Evolutionary conservation across 1,140 invertebrate species (phyloP).

Genomic region (Zaprionus capensis): DNA sequence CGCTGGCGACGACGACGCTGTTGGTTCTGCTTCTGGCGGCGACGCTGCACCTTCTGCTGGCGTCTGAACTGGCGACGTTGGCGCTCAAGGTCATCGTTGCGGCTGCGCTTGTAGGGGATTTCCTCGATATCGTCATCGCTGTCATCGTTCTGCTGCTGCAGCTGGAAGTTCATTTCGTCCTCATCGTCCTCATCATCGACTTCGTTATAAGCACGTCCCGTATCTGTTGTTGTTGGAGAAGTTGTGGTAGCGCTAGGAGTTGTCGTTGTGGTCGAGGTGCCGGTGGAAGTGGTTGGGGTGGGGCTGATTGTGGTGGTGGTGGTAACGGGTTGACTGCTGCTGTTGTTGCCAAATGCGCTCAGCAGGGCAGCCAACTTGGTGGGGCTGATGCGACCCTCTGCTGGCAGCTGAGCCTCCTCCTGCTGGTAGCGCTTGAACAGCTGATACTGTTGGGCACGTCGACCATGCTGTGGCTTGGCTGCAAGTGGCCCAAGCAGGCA

Average conservation of each 20-base stretch:
- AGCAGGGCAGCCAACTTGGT: slow-evolving; percentile 60
- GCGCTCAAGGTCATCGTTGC: slow-evolving; percentile 32
- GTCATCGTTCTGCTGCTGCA: slow-evolving; percentile 22
- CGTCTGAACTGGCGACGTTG: slow-evolving; percentile 54
- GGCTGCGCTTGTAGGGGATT: slow-evolving; percentile 30
- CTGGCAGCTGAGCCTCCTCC: slow-evolving; percentile 46
- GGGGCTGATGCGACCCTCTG: slow-evolving; percentile 59
- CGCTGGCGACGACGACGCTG: slow-evolving; percentile 62
- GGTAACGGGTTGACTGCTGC: slow-evolving; percentile 11
- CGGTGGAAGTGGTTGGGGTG: slow-evolving; percentile 17
- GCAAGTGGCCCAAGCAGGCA: not conserved
- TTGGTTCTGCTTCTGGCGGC: slow-evolving; percentile 48
- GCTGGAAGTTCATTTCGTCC: slow-evolving; percentile 4
- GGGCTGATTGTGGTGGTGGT: slow-evolving; percentile 18
- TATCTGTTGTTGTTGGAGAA: not conserved
- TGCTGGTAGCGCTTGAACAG: slow-evolving; percentile 47
- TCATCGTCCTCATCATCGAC: slow-evolving; percentile 22
- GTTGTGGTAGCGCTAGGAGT: not conserved
- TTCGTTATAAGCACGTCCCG: slow-evolving; percentile 6
- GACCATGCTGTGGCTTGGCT: slow-evolving; percentile 57
- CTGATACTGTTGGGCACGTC: slow-evolving; percentile 38
- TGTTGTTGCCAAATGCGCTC: slow-evolving; percentile 25
- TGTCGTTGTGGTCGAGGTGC: slow-evolving; percentile 3
- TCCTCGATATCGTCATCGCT: slow-evolving; percentile 14
- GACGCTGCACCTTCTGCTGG: slow-evolving; percentile 48